These are phyloP conservation scores for Bradypodion ventrale DNA, from an alignment of 2,797 vertebrate species.

Conservation along the genomic window DNA sequence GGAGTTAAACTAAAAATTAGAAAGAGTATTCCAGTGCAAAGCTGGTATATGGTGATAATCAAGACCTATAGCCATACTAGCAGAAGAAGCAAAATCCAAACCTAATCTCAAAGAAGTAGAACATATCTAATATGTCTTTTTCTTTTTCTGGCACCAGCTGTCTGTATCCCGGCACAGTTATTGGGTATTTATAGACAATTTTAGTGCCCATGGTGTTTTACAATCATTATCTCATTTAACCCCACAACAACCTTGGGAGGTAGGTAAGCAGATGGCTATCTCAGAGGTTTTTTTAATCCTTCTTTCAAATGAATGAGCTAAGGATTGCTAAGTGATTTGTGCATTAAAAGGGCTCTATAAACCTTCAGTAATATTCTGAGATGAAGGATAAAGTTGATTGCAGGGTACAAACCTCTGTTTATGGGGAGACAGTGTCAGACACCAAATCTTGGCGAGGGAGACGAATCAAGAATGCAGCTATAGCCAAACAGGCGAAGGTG, in stretches of 20 bases:
- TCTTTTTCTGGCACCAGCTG: conserved; percentile 29
- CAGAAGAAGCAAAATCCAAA: not conserved
- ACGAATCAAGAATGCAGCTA: not conserved
- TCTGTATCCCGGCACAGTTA: conserved; percentile 13
- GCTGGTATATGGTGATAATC: not conserved
- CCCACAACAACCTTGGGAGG: conserved; percentile 34
- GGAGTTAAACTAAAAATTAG: not conserved
- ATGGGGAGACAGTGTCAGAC: conserved; percentile 10
- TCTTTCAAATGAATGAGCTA: not conserved
- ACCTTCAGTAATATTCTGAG: conserved; percentile 15
- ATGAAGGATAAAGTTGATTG: conserved; percentile 5
- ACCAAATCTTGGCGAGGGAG: not conserved
- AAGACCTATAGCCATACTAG: not conserved
- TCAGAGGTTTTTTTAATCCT: not conserved
- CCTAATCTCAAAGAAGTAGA: not conserved
- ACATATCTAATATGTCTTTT: not conserved
- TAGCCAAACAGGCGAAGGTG: not conserved
- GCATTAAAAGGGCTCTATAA: conserved; percentile 23
- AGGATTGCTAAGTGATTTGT: conserved; percentile 2
- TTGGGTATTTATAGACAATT: conserved; percentile 22
- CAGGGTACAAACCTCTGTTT: conserved; percentile 10
- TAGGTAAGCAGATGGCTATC: not conserved
- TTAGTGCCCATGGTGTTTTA: conserved; percentile 19
- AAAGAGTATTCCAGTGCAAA: not conserved
- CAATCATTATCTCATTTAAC: conserved; percentile 28